Evolutionary conservation across 2,113 vertebrate genomes (phyloP).

Genomic region (Ammodytes marinus): DNA sequence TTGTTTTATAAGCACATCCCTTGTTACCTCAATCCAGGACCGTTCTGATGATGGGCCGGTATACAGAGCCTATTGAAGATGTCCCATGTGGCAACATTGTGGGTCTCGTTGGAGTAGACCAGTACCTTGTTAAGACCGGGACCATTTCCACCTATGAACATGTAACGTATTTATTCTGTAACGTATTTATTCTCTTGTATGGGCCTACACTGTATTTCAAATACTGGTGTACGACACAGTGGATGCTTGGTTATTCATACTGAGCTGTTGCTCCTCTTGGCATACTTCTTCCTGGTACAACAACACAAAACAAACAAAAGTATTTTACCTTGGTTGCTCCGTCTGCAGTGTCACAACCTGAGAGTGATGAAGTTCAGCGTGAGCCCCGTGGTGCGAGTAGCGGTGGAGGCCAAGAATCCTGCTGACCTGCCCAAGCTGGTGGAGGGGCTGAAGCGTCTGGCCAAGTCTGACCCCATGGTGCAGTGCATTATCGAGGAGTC

Average conservation of each 20-base stretch:
- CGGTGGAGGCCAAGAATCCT: slow-evolving; percentile 95
- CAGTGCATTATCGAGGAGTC: slow-evolving; percentile 98
- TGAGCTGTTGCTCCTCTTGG: background rate
- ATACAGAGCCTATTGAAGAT: slow-evolving; percentile 95
- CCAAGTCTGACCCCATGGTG: slow-evolving; percentile 98
- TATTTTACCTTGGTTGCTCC: background rate
- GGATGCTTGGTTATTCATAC: background rate
- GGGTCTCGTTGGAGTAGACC: slow-evolving; percentile 94
- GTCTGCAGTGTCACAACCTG: slow-evolving; percentile 93
- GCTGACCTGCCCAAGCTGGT: slow-evolving; percentile 96
- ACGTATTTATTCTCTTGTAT: background rate
- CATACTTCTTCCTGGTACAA: slow-evolving; percentile 1
- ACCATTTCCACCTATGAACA: slow-evolving; percentile 94
- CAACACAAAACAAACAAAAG: background rate
- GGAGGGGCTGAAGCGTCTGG: slow-evolving; percentile 94
- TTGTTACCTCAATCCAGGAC: slow-evolving; percentile 82
- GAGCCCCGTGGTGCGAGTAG: slow-evolving; percentile 94
- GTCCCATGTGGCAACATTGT: slow-evolving; percentile 97
- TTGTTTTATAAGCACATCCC: background rate
- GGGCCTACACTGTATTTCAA: background rate
- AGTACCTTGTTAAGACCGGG: slow-evolving; percentile 95
- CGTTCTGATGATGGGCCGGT: slow-evolving; percentile 98
- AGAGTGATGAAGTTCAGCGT: slow-evolving; percentile 98
- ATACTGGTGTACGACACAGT: background rate
- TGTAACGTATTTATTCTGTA: slow-evolving; percentile 26